phyloP scores from a whole-genome alignment of 2,797 vertebrate species.

The Lophotriccus pileatus region DNA sequence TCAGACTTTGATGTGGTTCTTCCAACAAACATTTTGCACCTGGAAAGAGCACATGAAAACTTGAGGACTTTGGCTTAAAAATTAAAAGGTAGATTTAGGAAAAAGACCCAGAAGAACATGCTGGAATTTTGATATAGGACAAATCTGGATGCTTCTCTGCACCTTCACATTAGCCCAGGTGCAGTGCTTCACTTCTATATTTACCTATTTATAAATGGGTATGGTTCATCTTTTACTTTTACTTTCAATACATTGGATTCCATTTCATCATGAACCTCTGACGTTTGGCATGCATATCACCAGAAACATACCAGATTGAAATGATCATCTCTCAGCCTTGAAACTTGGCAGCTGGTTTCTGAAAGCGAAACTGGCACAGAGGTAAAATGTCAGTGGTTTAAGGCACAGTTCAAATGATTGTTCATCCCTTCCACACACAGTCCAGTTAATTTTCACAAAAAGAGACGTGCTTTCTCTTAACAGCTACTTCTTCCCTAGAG shows the following conservation, averaged over 20 bases:
- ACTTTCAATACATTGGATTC: neutral
- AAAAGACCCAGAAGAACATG: neutral
- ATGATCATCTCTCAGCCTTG: neutral
- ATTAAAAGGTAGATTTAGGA: neutral
- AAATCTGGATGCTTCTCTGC: neutral
- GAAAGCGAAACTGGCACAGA: slow-evolving; percentile 18
- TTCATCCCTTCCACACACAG: neutral
- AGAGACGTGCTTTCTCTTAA: neutral
- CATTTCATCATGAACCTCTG: neutral
- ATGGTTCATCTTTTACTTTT: neutral
- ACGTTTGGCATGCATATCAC: accelerated
- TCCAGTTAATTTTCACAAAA: neutral
- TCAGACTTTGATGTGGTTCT: neutral
- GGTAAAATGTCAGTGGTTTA: neutral
- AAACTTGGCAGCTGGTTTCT: neutral
- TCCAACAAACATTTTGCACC: neutral
- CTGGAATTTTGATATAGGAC: neutral
- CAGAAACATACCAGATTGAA: neutral
- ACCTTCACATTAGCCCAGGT: neutral
- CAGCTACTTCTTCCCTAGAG: neutral
- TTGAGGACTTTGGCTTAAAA: neutral
- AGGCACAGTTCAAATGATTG: neutral
- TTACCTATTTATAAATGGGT: neutral
- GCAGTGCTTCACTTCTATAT: neutral
- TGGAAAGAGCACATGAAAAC: neutral